Evolutionary conservation across 2,113 vertebrate species (phyloP).

Genomic region (Heterotilapia buettikoferi): DNA sequence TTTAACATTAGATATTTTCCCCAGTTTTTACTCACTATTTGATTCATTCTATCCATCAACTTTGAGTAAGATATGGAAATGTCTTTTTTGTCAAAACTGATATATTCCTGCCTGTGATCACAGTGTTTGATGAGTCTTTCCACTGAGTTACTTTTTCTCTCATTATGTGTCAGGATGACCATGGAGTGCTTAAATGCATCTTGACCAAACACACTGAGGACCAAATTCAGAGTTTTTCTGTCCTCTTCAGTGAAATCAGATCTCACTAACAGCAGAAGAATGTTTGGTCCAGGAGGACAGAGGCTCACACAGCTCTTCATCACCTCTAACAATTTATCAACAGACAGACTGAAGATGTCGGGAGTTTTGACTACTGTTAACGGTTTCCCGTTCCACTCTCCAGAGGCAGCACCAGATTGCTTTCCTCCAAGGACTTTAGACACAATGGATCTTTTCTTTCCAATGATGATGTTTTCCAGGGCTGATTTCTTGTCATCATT

Average conservation of each 20-base stretch:
- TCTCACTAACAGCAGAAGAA: neutral
- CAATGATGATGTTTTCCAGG: neutral
- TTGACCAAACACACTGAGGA: neutral
- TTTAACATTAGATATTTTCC: fast-evolving
- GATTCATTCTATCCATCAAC: neutral
- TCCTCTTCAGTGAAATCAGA: neutral
- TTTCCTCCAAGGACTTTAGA: neutral
- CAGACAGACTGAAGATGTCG: neutral
- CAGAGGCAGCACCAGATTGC: neutral
- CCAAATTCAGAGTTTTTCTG: neutral
- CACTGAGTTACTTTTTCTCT: fast-evolving
- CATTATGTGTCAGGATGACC: neutral
- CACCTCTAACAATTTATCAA: too few relatives aligned
- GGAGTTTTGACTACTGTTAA: neutral
- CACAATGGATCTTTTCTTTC: neutral
- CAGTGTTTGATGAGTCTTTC: neutral
- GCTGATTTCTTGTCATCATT: neutral
- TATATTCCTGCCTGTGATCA: neutral
- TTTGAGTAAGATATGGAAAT: neutral
- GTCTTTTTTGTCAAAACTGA: neutral
- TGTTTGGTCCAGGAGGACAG: neutral
- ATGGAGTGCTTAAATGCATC: neutral
- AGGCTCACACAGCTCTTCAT: neutral
- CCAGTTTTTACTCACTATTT: neutral
- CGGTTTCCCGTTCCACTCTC: neutral